Conservation (phyloP, 2,888 invertebrate species). For the Sthenelais limicola region DNA sequence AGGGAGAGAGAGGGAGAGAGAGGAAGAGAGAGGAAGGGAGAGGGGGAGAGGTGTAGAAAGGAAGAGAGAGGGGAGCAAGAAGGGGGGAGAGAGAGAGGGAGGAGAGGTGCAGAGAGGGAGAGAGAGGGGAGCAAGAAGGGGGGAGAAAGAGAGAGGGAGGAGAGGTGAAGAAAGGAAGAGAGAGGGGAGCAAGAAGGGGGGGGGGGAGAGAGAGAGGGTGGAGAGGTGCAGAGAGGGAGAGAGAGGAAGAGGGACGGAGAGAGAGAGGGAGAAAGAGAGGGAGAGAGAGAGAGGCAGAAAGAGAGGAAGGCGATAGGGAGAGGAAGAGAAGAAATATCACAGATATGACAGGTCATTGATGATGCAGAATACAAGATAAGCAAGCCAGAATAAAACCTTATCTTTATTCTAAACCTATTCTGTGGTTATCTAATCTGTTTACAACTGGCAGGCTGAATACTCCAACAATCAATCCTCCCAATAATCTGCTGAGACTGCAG, state of each 20-base stretch:
- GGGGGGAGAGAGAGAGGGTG: conserved; percentile 8
- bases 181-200: not conserved
- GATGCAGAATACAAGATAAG: too few relatives aligned
- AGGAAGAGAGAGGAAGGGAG: not conserved
- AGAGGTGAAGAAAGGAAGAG: not conserved
- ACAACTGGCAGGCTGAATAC: too few relatives aligned
- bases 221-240: conserved; percentile 10
- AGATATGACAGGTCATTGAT: too few relatives aligned
- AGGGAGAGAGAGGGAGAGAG: not conserved
- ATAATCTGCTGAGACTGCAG: too few relatives aligned
- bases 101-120: not conserved
- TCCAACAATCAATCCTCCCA: too few relatives aligned
- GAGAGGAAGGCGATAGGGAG: not conserved
- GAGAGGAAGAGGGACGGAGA: conserved; percentile 3
- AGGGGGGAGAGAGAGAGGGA: not conserved
- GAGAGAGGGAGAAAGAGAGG: not conserved
- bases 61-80: not conserved
- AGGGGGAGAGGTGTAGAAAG: not conserved
- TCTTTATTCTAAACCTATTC: too few relatives aligned
- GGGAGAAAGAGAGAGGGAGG: not conserved
- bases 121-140: not conserved
- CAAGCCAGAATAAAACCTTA: too few relatives aligned
- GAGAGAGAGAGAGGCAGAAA: not conserved
- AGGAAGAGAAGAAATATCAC: not conserved
- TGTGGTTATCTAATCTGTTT: too few relatives aligned